These are phyloP conservation scores for Eristalis pertinax DNA, from an alignment of 2,888 invertebrate species.

Conservation along the genomic window DNA sequence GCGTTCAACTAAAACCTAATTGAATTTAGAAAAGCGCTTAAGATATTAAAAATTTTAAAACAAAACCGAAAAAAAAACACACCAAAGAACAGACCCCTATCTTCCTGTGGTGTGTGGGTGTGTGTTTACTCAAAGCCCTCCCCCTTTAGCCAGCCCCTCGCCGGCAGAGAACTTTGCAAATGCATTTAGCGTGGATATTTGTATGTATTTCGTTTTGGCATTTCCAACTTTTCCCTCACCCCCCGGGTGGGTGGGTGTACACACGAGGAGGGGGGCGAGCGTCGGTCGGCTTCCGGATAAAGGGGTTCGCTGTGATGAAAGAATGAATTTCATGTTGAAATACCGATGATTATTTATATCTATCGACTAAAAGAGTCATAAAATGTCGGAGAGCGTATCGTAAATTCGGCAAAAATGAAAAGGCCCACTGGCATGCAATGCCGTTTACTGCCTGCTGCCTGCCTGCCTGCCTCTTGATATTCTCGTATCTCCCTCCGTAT, in stretches of 20 bases:
- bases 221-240: neutral
- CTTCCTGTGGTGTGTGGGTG: conserved; percentile 3
- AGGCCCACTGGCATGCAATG: conserved; percentile 59
- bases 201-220: neutral
- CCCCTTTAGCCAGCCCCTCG: neutral
- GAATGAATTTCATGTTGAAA: conserved; percentile 44
- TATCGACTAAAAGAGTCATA: conserved; percentile 58
- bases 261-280: neutral
- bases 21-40: conserved; percentile 71
- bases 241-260: too few species aligned
- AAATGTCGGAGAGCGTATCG: conserved; percentile 47
- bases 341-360: conserved; percentile 37
- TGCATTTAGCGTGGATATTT: conserved; percentile 47
- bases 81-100: neutral
- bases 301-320: conserved; percentile 14
- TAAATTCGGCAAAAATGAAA: conserved; percentile 57
- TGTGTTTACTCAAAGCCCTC: conserved; percentile 26
- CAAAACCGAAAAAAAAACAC: conserved; percentile 19
- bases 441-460: neutral
- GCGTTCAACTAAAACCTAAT: conserved; percentile 61
- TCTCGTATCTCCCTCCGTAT: neutral
- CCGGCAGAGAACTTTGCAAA: conserved; percentile 44
- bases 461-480: neutral
- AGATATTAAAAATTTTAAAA: conserved; percentile 53
- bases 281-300: neutral